phyloP scores from a whole-genome alignment of 2,888 invertebrate genomes.

The Seladonia tumulorum region DNA sequence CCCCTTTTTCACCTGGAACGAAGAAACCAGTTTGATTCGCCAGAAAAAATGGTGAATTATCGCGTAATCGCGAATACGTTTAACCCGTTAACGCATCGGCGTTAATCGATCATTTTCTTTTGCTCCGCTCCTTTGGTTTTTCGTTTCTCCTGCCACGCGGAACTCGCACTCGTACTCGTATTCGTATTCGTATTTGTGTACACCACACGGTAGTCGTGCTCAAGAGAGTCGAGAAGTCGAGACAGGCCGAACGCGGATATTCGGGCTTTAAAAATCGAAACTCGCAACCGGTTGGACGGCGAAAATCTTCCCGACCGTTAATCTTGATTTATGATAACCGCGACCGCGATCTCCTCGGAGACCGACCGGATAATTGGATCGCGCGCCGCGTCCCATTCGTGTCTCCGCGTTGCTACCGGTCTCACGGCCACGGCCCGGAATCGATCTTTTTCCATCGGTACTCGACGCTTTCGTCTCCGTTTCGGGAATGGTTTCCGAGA shows the following conservation, averaged over 20 bases:
- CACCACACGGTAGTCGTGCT: not conserved
- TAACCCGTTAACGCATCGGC: constrained; percentile 68
- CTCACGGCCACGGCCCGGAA: constrained; percentile 14
- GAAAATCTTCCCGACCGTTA: constrained; percentile 73
- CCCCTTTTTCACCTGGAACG: constrained; percentile 51
- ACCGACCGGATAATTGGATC: constrained; percentile 71
- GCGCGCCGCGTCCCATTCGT: constrained; percentile 45
- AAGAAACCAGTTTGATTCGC: constrained; percentile 64
- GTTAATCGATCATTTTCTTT: constrained; percentile 65
- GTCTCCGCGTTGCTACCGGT: constrained; percentile 47
- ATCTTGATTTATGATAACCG: constrained; percentile 73
- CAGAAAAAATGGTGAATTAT: constrained; percentile 60
- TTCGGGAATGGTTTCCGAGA: not conserved
- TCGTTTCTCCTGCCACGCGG: not conserved
- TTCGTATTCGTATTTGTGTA: not conserved
- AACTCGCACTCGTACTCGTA: not conserved
- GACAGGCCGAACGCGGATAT: constrained; percentile 29
- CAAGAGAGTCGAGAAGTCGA: not conserved
- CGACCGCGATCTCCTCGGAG: constrained; percentile 63
- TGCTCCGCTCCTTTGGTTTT: constrained; percentile 11
- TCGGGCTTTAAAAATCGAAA: constrained; percentile 57
- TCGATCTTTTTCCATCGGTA: not conserved
- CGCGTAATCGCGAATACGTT: constrained; percentile 65
- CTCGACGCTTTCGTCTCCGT: not conserved
- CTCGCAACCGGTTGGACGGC: constrained; percentile 61